Conservation (phyloP, 2,888 invertebrate genomes). For the Sceliomorpha sp. region DNA sequence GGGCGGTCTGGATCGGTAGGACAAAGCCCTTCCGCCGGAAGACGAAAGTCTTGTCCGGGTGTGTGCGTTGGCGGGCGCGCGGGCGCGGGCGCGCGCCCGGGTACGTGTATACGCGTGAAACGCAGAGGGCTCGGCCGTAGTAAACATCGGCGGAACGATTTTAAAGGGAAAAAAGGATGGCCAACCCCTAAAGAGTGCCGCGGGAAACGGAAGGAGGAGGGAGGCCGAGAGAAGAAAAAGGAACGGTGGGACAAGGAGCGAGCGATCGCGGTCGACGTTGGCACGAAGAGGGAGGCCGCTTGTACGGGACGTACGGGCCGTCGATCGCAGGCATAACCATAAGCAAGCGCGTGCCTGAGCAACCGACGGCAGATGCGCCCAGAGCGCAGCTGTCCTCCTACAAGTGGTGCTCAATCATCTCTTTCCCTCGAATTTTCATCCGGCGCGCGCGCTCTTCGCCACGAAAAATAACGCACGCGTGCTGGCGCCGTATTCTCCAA, state of each 20-base stretch:
- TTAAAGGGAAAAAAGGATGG: conserved; percentile 62
- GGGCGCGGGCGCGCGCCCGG: conserved; percentile 9
- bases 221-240: conserved; percentile 42
- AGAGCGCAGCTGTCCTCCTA: conserved; percentile 78
- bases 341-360: conserved; percentile 77
- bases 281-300: not conserved
- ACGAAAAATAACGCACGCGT: conserved; percentile 39
- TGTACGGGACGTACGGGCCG: conserved; percentile 25
- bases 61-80: conserved; percentile 7
- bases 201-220: conserved; percentile 55
- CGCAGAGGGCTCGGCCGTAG: too few relatives aligned
- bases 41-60: conserved; percentile 18
- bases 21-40: too few relatives aligned
- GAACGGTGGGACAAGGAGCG: conserved; percentile 30
- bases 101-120: too few relatives aligned
- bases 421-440: conserved; percentile 60
- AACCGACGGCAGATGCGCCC: conserved; percentile 78
- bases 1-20: too few relatives aligned
- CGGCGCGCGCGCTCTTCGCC: conserved; percentile 17
- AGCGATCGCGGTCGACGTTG: conserved; percentile 3
- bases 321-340: conserved; percentile 62
- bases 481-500: conserved; percentile 14
- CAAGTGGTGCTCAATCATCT: conserved; percentile 80
- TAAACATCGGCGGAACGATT: too few relatives aligned
- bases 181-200: conserved; percentile 58